Evolutionary conservation across 2,888 invertebrate species (phyloP), one percentile per base, ranked within the genome.

Genomic region (Lacanobia wlatinum): DNA sequence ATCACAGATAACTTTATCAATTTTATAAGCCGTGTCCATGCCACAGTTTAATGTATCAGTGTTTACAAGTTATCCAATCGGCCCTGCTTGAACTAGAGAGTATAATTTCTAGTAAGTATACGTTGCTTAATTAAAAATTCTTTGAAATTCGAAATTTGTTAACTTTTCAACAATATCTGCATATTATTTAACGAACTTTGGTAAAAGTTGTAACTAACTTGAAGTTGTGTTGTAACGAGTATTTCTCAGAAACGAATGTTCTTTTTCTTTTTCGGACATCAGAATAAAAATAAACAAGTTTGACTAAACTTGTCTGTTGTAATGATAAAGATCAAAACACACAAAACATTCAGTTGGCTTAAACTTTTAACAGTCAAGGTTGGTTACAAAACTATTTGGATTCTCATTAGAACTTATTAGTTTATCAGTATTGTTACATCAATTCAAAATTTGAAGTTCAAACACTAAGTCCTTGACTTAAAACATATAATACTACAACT

Each of bases 1-100:
- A 81, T 75, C 76, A 81, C 38, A 76, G 80, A 80, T 80, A 84
- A 64, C 64, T 81, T 74, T 81, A 84, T 80, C 82, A 84, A 50
- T 60, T 52, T 56, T 58, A 38, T 58, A 53, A 67, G 70, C 66
- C 59, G 82, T 60, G 63, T 80, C 43, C 55, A 68, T 69, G 28
- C 40, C 59, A 58, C 21, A 52, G 56, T 73, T 59, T 59, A 58
- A 40, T 58, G 38, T 58, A 21, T 59, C 40, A 63, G 59, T 84
- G 55, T 75, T 84, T 81, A 70, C 63, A 67, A 80, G 76, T 66
- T 70, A 50, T 46, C 23, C 63, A 64, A 61, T 61, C 53, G 16
- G n/a, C 10, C 23, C 38, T 52, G 38, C 52, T 58, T 28, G 28
- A 62, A 14, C 38, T 63, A 12, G 18, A 52, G 38, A 67, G n/a